Percentiles rank a stretch among this genome's conserved stretches.
Evolutionary conservation across 2,113 vertebrate genomes (phyloP).

Genomic region (Madoqua kirkii): DNA sequence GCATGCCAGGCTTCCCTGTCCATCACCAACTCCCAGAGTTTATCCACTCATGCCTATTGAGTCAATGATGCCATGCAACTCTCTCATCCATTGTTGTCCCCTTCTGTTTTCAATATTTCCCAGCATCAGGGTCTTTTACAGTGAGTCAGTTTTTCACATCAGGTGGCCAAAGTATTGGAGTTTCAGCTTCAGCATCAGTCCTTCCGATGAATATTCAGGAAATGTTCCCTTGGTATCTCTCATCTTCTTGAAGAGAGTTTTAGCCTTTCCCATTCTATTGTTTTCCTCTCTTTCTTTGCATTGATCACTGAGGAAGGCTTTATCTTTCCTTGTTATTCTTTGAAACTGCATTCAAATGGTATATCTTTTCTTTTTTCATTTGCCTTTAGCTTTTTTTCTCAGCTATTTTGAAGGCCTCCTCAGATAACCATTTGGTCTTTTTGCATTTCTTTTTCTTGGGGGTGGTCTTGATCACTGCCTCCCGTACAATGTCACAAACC

Average conservation of each 20-base stretch:
- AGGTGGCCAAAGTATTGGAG: not conserved
- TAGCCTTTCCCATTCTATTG: not conserved
- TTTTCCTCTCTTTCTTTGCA: not conserved
- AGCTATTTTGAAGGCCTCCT: not conserved
- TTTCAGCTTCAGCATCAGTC: not conserved
- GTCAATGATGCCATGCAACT: not conserved
- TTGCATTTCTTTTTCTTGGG: not conserved
- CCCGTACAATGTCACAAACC: rapidly evolving
- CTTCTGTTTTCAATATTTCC: not conserved
- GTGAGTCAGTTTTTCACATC: not conserved
- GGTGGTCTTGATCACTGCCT: not conserved
- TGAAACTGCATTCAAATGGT: not conserved
- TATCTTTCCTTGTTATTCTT: not conserved
- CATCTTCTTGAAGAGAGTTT: not conserved
- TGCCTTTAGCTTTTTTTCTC: not conserved
- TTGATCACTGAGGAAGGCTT: not conserved
- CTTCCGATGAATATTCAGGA: not conserved
- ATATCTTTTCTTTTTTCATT: not conserved
- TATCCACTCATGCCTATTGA: not conserved
- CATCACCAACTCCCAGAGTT: not conserved
- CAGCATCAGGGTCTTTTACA: not conserved
- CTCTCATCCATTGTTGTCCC: not conserved
- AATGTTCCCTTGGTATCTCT: not conserved
- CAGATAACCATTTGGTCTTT: not conserved
- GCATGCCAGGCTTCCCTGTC: rapidly evolving